Percentiles rank a stretch among this genome's conserved stretches.
phyloP scores from a whole-genome alignment of 2,888 invertebrate species.

The Phyllotreta cruciferae region DNA sequence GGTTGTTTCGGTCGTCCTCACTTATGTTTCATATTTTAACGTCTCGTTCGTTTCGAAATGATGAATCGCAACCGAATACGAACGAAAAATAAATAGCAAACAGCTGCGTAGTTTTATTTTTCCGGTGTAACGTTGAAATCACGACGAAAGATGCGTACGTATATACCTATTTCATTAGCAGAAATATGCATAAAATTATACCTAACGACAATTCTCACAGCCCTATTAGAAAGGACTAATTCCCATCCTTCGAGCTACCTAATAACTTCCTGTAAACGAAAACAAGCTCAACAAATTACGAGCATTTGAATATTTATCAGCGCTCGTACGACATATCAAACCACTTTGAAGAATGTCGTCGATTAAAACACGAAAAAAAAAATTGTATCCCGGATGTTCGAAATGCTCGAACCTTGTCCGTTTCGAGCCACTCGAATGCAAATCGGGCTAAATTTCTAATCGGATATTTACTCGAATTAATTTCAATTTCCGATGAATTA shows the following conservation, averaged over 20 bases:
- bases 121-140: too few species aligned
- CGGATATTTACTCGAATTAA: too few species aligned
- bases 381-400: conserved; percentile 38
- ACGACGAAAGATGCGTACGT: too few species aligned
- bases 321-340: conserved; percentile 32
- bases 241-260: conserved; percentile 20
- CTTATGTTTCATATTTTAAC: conserved; percentile 57
- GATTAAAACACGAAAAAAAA: too few species aligned
- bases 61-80: conserved; percentile 47
- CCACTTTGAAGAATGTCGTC: conserved; percentile 39
- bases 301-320: conserved; percentile 37
- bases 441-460: conserved; percentile 15
- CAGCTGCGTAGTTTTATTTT: conserved; percentile 48
- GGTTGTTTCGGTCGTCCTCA: conserved; percentile 50
- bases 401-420: conserved; percentile 42
- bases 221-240: conserved; percentile 14
- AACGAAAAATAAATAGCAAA: conserved; percentile 50
- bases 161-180: too few species aligned
- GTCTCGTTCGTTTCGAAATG: conserved; percentile 49
- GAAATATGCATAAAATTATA: neutral
- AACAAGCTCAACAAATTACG: conserved; percentile 31
- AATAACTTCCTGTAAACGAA: conserved; percentile 28
- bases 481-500: too few species aligned
- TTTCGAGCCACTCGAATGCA: conserved; percentile 32
- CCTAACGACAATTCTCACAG: conserved; percentile 15